A percentile compares a stretch with the other conserved stretches of the same genome.
These are phyloP conservation scores for Nannoperca obscura DNA, from an alignment of 2,797 vertebrate species.

Conservation along the genomic window DNA sequence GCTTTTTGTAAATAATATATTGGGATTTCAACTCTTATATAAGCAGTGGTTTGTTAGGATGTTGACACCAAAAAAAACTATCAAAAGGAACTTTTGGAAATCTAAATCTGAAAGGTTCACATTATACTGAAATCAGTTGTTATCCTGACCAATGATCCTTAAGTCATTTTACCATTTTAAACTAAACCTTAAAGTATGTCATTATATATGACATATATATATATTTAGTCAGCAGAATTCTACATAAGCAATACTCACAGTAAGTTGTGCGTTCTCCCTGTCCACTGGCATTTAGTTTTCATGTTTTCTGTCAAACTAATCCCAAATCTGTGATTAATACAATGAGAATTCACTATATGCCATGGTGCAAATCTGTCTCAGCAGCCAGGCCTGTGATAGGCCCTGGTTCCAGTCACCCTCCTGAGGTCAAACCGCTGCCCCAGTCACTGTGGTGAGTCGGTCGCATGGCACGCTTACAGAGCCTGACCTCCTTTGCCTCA, in stretches of 20 bases:
- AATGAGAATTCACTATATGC: conserved; percentile 6
- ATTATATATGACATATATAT: no score
- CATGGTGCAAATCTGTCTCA: conserved; percentile 58
- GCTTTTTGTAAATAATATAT: background rate
- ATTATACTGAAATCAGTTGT: background rate
- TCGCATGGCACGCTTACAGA: conserved; percentile 59
- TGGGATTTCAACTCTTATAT: background rate
- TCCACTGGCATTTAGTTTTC: conserved; percentile 19
- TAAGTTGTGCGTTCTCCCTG: background rate
- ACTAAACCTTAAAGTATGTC: background rate
- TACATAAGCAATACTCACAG: background rate
- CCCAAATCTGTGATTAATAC: conserved; percentile 37
- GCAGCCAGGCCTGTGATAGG: conserved; percentile 14
- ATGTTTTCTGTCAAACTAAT: conserved; percentile 42
- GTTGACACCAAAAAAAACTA: background rate
- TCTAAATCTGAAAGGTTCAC: background rate
- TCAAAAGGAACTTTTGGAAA: background rate
- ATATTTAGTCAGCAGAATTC: background rate
- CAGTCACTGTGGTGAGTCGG: conserved; percentile 50
- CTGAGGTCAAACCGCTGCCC: conserved; percentile 34
- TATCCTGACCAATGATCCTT: background rate
- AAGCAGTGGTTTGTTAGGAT: background rate
- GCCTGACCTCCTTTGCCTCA: conserved; percentile 59
- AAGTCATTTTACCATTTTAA: no score
- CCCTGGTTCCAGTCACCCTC: conserved; percentile 29